These are phyloP conservation scores for Theocolax elegans DNA, from an alignment of 1,140 invertebrate species.

Conservation along the genomic window DNA sequence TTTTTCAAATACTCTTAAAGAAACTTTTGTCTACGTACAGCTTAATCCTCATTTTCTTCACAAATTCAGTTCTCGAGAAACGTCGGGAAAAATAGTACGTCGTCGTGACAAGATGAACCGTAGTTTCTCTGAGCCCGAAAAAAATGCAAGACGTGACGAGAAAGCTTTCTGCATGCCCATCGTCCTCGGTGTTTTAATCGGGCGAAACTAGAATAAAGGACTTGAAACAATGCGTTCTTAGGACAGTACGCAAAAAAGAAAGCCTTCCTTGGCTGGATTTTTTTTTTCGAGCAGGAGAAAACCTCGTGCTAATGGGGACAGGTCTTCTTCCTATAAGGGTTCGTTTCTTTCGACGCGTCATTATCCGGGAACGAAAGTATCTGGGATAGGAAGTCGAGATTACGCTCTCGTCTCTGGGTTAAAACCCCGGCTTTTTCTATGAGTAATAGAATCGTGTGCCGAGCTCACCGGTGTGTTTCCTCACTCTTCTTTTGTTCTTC, in stretches of 20 bases:
- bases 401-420: background rate
- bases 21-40: too few relatives aligned
- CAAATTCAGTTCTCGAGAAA: background rate
- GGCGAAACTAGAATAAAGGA: slow-evolving; percentile 26
- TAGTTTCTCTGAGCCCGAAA: too few relatives aligned
- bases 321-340: too few relatives aligned
- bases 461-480: background rate
- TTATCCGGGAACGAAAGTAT: slow-evolving; percentile 42
- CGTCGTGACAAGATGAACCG: too few relatives aligned
- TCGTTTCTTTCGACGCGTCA: slow-evolving; percentile 30
- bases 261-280: slow-evolving; percentile 11
- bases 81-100: background rate
- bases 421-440: background rate
- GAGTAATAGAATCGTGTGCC: background rate
- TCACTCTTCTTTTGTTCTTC: background rate
- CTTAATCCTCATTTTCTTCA: background rate
- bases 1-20: too few relatives aligned
- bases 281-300: background rate
- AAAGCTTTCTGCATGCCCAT: slow-evolving; percentile 1
- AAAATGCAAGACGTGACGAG: slow-evolving; percentile 1
- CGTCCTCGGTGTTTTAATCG: slow-evolving; percentile 29
- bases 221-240: slow-evolving; percentile 38
- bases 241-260: slow-evolving; percentile 24
- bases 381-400: slow-evolving; percentile 45
- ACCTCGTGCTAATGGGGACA: background rate